Conservation (phyloP, 2,113 vertebrate species). For the Peucedramus taeniatus region DNA sequence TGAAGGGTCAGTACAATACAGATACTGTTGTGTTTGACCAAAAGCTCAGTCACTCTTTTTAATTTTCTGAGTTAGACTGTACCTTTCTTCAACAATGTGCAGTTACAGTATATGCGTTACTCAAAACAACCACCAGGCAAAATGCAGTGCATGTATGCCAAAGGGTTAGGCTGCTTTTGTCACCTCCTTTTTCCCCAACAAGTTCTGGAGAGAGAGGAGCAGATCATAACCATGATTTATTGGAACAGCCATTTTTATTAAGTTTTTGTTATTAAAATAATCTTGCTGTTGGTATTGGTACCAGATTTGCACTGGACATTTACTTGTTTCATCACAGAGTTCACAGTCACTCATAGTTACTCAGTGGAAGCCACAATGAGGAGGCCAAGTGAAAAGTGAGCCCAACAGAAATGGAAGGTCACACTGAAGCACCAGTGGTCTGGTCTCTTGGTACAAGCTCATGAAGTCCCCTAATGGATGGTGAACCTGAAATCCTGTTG, state of each 20-base stretch:
- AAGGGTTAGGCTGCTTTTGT: neutral
- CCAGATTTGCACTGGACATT: neutral
- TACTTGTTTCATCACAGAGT: neutral
- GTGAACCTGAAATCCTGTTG: neutral
- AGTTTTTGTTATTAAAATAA: neutral
- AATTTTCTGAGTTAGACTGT: neutral
- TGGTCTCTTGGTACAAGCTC: neutral
- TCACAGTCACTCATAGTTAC: neutral
- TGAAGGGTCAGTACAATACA: neutral
- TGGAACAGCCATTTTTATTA: neutral
- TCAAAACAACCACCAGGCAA: neutral
- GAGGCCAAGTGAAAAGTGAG: neutral
- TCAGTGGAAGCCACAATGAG: neutral
- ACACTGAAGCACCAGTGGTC: neutral
- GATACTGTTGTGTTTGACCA: neutral
- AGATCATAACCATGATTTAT: neutral
- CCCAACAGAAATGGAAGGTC: neutral
- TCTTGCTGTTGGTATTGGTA: neutral
- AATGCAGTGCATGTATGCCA: neutral
- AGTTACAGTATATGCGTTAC: neutral
- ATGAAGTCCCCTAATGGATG: neutral
- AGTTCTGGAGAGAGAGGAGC: neutral
- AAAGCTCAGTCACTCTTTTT: neutral
- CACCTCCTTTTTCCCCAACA: neutral
- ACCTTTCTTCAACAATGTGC: neutral